Evolutionary conservation across 2,888 invertebrate species (phyloP), one percentile per base, ranked within the genome.

Genomic region (Nematopogon swammerdamellus): DNA sequence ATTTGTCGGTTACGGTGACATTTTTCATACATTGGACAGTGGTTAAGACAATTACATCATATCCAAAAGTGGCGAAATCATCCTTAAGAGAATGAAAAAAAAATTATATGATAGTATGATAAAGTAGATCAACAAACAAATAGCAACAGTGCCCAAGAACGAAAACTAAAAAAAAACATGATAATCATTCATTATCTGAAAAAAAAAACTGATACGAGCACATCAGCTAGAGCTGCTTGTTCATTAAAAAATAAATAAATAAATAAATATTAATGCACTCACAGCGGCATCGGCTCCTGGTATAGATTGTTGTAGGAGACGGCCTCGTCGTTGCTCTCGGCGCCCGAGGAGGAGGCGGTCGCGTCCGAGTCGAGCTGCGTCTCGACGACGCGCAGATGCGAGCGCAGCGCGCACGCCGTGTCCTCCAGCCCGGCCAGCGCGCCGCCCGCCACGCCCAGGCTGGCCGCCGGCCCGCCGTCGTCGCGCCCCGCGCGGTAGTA

Each of bases 301-400:
- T 86, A 85, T 47, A 85, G 81, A 72, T 92, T 92, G 68, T 86
- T 91, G 72, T 89, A 92, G 52, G 80, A 72, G 56, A 90, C 85
- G 74, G 88, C 85, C 68, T 96, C 95, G 77, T 96, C 95, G 68
- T 92, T 92, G 62, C 94, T 95, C 68, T 96, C 96, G 29, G 93
- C 95, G 49, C 95, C 96, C 16, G 95, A 95, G 63, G 95, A 95
- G 53, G 94, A 94, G 16, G 89, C 93, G 1, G 97, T 97, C 30
- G 92, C 95, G 75, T 97, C 96, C 1, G 95, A 94, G 70, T 97
- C 96, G 55, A 93, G 80, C 59, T 87, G 87, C 52, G 82, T 80
- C 64, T 92, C 89, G 50, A 93, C 83, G 54, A 89, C 80, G 19
- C 85, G 82, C 57, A 95, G 69, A 65, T 92, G 90, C 0, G 87